phyloP scores from a whole-genome alignment of 1,140 invertebrate species.

The Battus philenor region DNA sequence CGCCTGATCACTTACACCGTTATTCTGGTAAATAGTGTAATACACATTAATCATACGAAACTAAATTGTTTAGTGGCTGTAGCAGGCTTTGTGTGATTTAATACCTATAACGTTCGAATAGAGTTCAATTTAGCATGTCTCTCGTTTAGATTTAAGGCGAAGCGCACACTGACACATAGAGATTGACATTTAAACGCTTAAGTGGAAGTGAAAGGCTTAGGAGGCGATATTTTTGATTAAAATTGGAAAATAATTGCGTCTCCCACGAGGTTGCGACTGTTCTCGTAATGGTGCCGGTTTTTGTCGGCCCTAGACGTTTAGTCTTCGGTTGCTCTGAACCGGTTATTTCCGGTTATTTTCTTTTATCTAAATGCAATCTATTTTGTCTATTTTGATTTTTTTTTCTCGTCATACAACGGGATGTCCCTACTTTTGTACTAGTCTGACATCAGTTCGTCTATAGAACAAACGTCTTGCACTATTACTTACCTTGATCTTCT shows the following conservation, averaged over 20 bases:
- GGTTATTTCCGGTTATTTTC: conserved; percentile 46
- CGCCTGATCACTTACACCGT: conserved; percentile 6
- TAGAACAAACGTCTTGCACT: too few species aligned
- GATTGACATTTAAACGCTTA: conserved; percentile 73
- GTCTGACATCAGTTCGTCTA: too few species aligned
- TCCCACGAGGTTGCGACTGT: conserved; percentile 55
- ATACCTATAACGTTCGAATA: conserved; percentile 11
- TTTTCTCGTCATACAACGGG: too few species aligned
- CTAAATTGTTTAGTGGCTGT: conserved; percentile 45
- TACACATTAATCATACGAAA: conserved; percentile 53
- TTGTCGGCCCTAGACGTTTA: conserved; percentile 43
- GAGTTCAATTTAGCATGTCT: conserved; percentile 17
- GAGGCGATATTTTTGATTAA: conserved; percentile 70
- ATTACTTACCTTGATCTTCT: too few species aligned
- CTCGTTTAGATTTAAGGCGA: conserved; percentile 36
- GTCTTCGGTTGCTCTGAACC: conserved; percentile 42
- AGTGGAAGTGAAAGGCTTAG: conserved; percentile 67
- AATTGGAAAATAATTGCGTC: conserved; percentile 73
- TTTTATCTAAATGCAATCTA: too few species aligned
- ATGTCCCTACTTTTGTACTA: too few species aligned
- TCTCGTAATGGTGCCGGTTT: conserved; percentile 44
- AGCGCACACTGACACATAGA: conserved; percentile 34
- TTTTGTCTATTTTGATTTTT: too few species aligned
- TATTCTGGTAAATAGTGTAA: conserved; percentile 18
- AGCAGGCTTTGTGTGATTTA: conserved; percentile 16